Evolutionary conservation across 2,797 vertebrate genomes (phyloP).

Genomic region (Craterocephalus amniculus): DNA sequence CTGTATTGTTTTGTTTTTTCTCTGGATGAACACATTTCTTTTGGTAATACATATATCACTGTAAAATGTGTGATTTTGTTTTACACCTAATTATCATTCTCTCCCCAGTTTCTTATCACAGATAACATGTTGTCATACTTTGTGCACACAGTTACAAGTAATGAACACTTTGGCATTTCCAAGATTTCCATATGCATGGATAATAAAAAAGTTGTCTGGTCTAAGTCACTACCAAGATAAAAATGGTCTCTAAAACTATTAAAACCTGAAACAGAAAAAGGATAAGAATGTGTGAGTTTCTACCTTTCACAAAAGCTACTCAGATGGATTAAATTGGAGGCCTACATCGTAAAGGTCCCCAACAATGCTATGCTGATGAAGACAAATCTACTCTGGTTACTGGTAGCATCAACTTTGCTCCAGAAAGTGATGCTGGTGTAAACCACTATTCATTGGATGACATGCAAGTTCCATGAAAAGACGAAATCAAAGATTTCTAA

Average conservation of each 20-base stretch:
- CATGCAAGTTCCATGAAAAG: background rate
- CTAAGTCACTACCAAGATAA: background rate
- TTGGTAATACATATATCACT: background rate
- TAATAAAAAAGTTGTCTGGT: background rate
- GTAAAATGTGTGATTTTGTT: slow-evolving; percentile 13
- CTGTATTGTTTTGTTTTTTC: background rate
- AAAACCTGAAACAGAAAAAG: background rate
- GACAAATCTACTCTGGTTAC: background rate
- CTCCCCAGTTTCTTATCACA: background rate
- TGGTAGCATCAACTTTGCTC: background rate
- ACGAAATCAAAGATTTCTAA: background rate
- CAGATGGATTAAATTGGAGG: background rate
- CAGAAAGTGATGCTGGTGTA: background rate
- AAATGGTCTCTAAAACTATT: background rate
- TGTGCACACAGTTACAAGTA: background rate
- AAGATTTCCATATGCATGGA: background rate
- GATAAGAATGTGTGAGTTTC: background rate
- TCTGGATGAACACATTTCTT: background rate
- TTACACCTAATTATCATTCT: background rate
- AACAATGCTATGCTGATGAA: background rate
- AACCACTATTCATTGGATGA: background rate
- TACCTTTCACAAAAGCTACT: background rate
- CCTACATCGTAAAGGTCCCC: background rate
- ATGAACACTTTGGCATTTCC: background rate
- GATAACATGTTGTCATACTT: slow-evolving; percentile 9